phyloP scores from a whole-genome alignment of 2,797 vertebrate species.

The Synaphobranchus kaupii region DNA sequence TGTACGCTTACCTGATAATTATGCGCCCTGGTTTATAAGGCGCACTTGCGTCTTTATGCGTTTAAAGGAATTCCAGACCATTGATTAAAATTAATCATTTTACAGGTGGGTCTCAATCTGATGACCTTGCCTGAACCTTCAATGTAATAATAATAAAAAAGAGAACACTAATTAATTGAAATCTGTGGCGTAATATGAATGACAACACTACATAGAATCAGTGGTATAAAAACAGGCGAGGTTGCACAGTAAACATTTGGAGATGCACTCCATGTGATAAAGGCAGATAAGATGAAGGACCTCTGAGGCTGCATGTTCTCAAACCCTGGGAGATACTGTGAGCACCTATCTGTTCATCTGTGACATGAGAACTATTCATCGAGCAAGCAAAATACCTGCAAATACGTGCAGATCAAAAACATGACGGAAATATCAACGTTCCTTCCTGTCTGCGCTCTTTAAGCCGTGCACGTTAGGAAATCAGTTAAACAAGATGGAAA shows the following conservation, averaged over 20 bases:
- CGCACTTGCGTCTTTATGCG: constrained; percentile 45
- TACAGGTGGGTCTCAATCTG: constrained; percentile 39
- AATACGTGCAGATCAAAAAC: constrained; percentile 75
- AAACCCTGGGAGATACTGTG: neutral
- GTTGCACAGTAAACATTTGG: constrained; percentile 62
- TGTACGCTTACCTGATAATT: constrained; percentile 48
- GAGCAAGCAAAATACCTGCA: constrained; percentile 7
- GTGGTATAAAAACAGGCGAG: constrained; percentile 33
- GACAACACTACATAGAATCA: neutral
- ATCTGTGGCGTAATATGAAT: constrained; percentile 8
- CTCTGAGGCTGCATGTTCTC: constrained; percentile 41
- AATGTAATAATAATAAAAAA: constrained; percentile 58
- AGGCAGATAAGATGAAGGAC: constrained; percentile 57
- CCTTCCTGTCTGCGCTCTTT: constrained; percentile 48
- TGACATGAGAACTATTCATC: neutral
- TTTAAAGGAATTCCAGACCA: constrained; percentile 36
- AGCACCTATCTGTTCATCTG: neutral
- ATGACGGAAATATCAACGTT: constrained; percentile 78
- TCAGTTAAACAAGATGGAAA: constrained; percentile 56
- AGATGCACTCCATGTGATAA: constrained; percentile 65
- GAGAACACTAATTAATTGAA: neutral
- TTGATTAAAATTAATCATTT: constrained; percentile 49
- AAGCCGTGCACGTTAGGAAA: constrained; percentile 39
- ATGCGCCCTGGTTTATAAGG: constrained; percentile 61
- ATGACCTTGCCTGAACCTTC: constrained; percentile 26